Evolutionary conservation across 1,140 invertebrate genomes (phyloP).

Genomic region (Drosophila nikananu): DNA sequence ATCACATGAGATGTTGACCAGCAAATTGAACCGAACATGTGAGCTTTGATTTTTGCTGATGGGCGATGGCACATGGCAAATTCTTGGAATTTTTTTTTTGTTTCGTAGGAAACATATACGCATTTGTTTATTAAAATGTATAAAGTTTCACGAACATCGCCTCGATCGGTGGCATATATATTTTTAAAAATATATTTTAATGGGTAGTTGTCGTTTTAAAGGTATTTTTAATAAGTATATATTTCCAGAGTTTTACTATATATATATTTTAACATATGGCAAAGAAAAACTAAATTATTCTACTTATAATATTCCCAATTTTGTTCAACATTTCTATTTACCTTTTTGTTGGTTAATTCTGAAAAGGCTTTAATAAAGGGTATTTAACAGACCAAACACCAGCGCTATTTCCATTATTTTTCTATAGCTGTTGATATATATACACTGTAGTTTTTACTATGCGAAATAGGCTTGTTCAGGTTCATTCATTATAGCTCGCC

Average conservation of each 20-base stretch:
- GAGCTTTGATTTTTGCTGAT: constrained; percentile 50
- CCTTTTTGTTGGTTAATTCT: too few relatives aligned
- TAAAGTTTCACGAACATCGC: constrained; percentile 23
- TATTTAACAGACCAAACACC: neutral
- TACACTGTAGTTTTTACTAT: constrained; percentile 49
- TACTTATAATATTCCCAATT: too few relatives aligned
- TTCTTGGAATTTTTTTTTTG: constrained; percentile 41
- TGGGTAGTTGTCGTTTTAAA: neutral
- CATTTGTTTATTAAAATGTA: constrained; percentile 55
- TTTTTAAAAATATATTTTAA: constrained; percentile 28
- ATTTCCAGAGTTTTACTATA: too few relatives aligned
- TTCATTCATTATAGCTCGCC: constrained; percentile 42
- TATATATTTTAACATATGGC: too few relatives aligned
- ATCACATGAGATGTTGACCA: constrained; percentile 45
- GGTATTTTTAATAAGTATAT: too few relatives aligned
- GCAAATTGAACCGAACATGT: constrained; percentile 43
- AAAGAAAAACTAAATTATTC: too few relatives aligned
- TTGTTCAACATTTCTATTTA: too few relatives aligned
- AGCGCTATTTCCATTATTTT: neutral
- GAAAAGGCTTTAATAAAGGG: neutral
- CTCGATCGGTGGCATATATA: neutral
- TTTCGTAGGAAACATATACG: constrained; percentile 4
- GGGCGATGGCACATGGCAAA: constrained; percentile 39
- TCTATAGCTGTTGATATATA: constrained; percentile 5
- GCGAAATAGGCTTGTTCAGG: constrained; percentile 16